Evolutionary conservation across 2,888 invertebrate genomes (phyloP).

Genomic region (Diogma glabrata): DNA sequence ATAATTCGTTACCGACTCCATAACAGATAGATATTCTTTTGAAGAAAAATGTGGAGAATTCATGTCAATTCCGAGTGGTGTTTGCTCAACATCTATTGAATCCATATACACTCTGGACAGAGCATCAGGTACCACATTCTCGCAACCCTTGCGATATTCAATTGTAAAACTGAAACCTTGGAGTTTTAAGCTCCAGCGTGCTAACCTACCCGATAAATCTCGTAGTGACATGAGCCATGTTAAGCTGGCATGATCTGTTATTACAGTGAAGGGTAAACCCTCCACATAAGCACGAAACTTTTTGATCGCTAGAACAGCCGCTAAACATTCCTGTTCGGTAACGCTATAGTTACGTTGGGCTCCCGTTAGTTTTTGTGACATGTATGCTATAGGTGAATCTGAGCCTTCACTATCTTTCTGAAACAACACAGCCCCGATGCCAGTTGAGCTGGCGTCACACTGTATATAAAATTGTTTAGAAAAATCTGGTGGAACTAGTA

Average conservation of each 20-base stretch:
- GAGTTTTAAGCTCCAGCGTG: background rate
- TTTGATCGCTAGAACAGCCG: background rate
- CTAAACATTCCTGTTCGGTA: constrained; percentile 1
- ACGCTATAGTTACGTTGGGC: background rate
- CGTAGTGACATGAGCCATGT: background rate
- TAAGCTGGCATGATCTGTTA: background rate
- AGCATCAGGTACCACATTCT: background rate
- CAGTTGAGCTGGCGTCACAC: background rate
- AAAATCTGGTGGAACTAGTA: background rate
- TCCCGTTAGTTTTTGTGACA: background rate
- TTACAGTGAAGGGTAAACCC: background rate
- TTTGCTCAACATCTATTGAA: background rate
- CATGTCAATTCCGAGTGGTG: background rate
- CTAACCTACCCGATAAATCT: background rate
- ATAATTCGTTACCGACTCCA: background rate
- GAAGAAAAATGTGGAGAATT: background rate
- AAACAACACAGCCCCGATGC: background rate
- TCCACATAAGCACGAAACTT: background rate
- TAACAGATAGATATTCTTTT: background rate
- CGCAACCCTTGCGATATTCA: background rate
- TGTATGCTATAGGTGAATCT: background rate
- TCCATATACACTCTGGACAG: background rate
- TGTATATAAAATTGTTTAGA: background rate
- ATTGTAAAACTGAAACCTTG: background rate
- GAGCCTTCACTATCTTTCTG: background rate